Conservation (phyloP, 2,797 vertebrate genomes). For the Taenioides sp. region DNA sequence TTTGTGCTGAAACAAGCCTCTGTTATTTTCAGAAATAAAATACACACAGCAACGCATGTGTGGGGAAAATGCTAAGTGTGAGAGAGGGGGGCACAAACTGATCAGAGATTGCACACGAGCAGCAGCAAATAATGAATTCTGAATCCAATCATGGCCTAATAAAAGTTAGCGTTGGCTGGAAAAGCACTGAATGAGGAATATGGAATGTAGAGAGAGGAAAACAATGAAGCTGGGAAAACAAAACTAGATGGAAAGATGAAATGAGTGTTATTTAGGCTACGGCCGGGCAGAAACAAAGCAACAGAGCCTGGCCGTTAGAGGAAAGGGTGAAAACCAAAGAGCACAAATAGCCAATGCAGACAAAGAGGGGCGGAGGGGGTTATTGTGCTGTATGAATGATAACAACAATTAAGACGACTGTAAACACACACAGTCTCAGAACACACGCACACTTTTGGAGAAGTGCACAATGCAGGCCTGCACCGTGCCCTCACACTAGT, state of each 20-base stretch:
- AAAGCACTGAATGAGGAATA: constrained; percentile 49
- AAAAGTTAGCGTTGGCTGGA: constrained; percentile 60
- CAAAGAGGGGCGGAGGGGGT: constrained; percentile 65
- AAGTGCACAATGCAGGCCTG: constrained; percentile 30
- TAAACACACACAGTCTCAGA: constrained; percentile 63
- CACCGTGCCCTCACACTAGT: constrained; percentile 35
- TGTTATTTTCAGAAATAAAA: constrained; percentile 45
- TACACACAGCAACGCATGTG: constrained; percentile 22
- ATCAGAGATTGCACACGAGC: constrained; percentile 43
- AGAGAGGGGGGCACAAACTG: constrained; percentile 31
- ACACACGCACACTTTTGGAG: constrained; percentile 11
- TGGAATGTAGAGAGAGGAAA: constrained; percentile 23
- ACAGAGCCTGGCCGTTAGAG: constrained; percentile 61
- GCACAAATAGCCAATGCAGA: constrained; percentile 62
- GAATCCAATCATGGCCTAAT: constrained; percentile 59
- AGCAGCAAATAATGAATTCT: constrained; percentile 55
- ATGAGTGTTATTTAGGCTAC: constrained; percentile 71
- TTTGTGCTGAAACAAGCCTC: constrained; percentile 33
- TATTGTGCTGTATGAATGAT: constrained; percentile 75
- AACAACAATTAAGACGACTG: constrained; percentile 76
- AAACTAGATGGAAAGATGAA: constrained; percentile 62
- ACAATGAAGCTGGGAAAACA: constrained; percentile 42
- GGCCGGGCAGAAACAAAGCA: constrained; percentile 58
- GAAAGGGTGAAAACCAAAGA: constrained; percentile 37
- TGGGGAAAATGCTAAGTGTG: constrained; percentile 5